Evolutionary conservation across 2,797 vertebrate species (phyloP).

Genomic region (Tiaroga cobitis): DNA sequence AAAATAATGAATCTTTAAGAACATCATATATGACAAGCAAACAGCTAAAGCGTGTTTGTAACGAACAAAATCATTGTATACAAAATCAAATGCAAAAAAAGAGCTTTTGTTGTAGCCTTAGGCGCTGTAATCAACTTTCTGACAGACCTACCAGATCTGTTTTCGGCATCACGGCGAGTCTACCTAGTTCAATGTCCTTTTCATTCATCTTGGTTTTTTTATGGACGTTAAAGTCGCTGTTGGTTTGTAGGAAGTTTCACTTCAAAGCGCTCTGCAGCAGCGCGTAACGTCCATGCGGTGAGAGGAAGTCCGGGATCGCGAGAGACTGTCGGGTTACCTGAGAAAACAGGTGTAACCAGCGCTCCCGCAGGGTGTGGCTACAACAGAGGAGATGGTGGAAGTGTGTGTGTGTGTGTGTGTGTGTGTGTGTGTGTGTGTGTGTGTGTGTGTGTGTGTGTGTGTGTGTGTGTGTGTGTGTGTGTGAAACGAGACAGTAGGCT

Average conservation of each 20-base stretch:
- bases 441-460: no score
- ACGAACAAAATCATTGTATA: no score
- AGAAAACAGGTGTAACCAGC: conserved; percentile 13
- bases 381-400: no score
- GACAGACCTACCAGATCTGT: conserved; percentile 56
- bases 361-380: conserved; percentile 36
- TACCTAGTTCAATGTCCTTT: conserved; percentile 52
- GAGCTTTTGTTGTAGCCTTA: no score
- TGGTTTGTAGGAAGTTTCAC: not conserved
- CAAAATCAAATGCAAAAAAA: not conserved
- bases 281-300: not conserved
- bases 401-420: no score
- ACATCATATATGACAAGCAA: not conserved
- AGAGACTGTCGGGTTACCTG: not conserved
- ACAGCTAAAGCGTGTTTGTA: not conserved
- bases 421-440: no score
- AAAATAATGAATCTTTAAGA: not conserved
- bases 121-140: not conserved
- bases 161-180: conserved; percentile 52
- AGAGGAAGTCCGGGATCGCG: conserved; percentile 34
- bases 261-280: not conserved
- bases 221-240: not conserved
- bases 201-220: conserved; percentile 62
- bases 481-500: not conserved
- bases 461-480: no score